Base-by-base conservation (phyloP, 53 echinoderm and acorn worm genomes). In the Zoroaster sp. region DNA sequence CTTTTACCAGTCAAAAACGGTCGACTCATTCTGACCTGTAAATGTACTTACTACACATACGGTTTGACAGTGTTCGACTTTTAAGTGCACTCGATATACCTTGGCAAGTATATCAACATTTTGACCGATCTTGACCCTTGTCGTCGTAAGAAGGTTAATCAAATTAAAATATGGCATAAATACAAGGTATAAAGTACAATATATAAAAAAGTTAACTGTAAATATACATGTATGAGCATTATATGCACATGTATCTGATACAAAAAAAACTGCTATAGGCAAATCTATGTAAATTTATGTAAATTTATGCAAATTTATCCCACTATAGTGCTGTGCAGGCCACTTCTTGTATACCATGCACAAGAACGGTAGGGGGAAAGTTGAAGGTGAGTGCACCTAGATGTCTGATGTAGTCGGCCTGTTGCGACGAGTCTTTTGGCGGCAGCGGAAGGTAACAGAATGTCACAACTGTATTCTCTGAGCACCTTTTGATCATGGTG, bases 281-380 rank as follows among this genome's bases (percentile, higher is more conserved):
- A n/a, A n/a, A n/a, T n/a, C n/a, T n/a, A n/a, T n/a, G n/a, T n/a
- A n/a, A n/a, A n/a, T n/a, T n/a, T n/a, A n/a, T n/a, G n/a, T n/a
- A n/a, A n/a, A n/a, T n/a, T n/a, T n/a, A n/a, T n/a, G n/a, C n/a
- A n/a, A n/a, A n/a, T n/a, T n/a, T n/a, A 46, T 46, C 14, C 70
- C 32, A 21, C 69, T 71, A 85, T 2, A 85, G 49, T 35, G 85
- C 85, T 37, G 71, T 85, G 51, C 85, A 68, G 12, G 85, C 51
- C n/a, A 98, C 98, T 72, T 95, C 98, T 23, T 90, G 89, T 30
- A 94, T 90, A 25, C 98, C 98, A 68, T 98, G 98, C 0, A 98
- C 94, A 37, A 98, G 80, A 23, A 98, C 91, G 5, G 98, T 96
- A 0, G 98, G 98, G 45, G 95, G 94, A 17, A 98, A 70, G 41